Conservation (phyloP, 2,113 vertebrate genomes). For the Rafetus swinhoei region DNA sequence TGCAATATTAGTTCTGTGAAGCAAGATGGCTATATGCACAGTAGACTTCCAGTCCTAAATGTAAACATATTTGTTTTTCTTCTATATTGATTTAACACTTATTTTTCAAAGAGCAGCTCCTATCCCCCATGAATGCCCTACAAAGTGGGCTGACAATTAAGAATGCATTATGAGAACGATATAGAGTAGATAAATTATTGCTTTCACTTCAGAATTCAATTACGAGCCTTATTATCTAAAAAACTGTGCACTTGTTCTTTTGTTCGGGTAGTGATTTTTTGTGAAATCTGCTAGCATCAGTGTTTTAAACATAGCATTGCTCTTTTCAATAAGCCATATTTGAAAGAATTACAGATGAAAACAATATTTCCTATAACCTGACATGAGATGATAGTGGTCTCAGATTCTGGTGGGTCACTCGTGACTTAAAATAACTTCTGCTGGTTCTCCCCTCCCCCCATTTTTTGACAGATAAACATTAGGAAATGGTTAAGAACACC, state of each 20-base stretch:
- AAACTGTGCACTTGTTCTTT: not conserved
- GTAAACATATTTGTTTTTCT: not conserved
- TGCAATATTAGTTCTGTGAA: not conserved
- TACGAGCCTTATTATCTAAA: not conserved
- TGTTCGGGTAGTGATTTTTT: constrained; percentile 2
- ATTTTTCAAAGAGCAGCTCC: not conserved
- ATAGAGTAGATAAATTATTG: not conserved
- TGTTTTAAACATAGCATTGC: constrained; percentile 20
- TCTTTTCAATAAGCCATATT: constrained; percentile 16
- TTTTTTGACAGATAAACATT: constrained; percentile 20
- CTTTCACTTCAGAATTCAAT: not conserved
- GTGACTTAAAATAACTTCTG: constrained; percentile 26
- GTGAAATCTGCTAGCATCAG: not conserved
- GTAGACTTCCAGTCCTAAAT: not conserved
- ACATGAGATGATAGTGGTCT: not conserved
- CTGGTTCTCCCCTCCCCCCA: not conserved
- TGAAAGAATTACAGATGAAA: constrained; percentile 28
- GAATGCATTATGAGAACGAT: not conserved
- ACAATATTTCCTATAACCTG: constrained; percentile 25
- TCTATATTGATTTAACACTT: not conserved
- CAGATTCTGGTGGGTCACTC: not conserved
- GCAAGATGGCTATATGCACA: not conserved
- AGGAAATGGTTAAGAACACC: constrained; percentile 21
- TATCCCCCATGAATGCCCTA: not conserved
- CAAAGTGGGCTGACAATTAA: not conserved